A percentile compares a stretch with the other conserved stretches of the same genome.
Evolutionary conservation across 2,113 vertebrate species (phyloP).

Genomic region (Syngnathoides biaculeatus): DNA sequence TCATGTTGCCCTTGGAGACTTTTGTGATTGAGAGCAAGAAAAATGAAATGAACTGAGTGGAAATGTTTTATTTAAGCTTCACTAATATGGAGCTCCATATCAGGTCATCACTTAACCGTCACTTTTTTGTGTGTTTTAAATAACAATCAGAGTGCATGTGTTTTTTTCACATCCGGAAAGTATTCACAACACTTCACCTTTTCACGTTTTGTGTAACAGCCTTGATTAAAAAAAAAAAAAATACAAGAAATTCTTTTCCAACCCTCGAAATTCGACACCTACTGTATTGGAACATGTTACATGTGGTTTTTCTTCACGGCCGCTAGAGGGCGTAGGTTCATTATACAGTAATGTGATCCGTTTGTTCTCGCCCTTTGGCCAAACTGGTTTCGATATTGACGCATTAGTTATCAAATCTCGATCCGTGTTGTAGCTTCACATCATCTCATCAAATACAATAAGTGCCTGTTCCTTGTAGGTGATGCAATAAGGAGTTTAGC

Average conservation of each 20-base stretch:
- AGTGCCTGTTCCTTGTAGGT: not conserved
- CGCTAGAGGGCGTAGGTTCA: not conserved
- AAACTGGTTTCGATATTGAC: too few relatives aligned
- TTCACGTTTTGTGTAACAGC: not conserved
- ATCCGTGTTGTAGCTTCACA: not conserved
- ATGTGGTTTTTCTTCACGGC: not conserved
- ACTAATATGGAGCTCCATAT: slow-evolving; percentile 9
- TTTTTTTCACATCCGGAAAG: not conserved
- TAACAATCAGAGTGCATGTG: not conserved
- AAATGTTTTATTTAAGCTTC: slow-evolving; percentile 3
- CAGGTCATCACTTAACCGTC: slow-evolving; percentile 21
- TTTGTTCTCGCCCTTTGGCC: not conserved
- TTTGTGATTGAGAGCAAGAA: not conserved
- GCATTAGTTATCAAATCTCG: too few relatives aligned
- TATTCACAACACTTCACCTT: not conserved
- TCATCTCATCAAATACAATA: not conserved
- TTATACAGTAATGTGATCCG: not conserved
- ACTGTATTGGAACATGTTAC: not conserved
- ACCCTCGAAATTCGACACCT: not conserved
- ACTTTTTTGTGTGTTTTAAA: slow-evolving; percentile 3
- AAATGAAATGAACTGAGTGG: not conserved
- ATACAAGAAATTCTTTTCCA: not conserved
- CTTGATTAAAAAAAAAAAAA: not conserved
- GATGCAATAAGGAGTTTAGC: too few relatives aligned
- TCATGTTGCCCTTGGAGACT: not conserved